These are phyloP conservation scores for Neopipo cinnamomea DNA, from an alignment of 2,113 vertebrate genomes.

Conservation along the genomic window DNA sequence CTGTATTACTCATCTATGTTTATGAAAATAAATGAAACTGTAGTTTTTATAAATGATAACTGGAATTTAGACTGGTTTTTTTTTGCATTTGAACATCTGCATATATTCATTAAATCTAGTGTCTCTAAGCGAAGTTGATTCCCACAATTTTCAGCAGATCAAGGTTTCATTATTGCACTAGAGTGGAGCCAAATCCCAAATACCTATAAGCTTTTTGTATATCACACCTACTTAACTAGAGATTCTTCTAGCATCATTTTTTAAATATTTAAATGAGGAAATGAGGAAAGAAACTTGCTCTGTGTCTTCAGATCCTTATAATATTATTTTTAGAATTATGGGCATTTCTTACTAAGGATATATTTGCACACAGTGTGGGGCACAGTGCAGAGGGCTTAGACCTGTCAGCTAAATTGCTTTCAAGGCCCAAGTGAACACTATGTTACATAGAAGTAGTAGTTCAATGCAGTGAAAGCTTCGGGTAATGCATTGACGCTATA, in stretches of 20 bases:
- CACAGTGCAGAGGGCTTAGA: neutral
- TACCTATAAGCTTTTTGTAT: neutral
- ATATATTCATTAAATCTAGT: neutral
- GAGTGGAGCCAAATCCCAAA: neutral
- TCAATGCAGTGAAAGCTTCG: neutral
- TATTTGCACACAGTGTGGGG: neutral
- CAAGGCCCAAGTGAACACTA: neutral
- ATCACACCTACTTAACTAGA: neutral
- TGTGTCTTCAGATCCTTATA: neutral
- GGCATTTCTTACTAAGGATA: neutral
- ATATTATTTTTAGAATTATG: neutral
- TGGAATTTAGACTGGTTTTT: neutral
- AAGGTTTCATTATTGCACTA: neutral
- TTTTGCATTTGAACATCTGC: neutral
- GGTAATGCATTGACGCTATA: neutral
- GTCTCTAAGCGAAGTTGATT: neutral
- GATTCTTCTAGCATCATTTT: neutral
- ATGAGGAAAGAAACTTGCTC: neutral
- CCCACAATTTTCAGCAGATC: neutral
- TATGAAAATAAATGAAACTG: neutral
- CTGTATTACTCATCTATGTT: neutral
- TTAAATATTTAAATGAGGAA: neutral
- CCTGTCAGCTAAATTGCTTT: conserved; percentile 1
- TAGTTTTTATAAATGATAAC: neutral
- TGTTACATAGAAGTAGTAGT: neutral